phyloP scores from a whole-genome alignment of 2,888 invertebrate species.

The Branchinecta sandiegonensis region DNA sequence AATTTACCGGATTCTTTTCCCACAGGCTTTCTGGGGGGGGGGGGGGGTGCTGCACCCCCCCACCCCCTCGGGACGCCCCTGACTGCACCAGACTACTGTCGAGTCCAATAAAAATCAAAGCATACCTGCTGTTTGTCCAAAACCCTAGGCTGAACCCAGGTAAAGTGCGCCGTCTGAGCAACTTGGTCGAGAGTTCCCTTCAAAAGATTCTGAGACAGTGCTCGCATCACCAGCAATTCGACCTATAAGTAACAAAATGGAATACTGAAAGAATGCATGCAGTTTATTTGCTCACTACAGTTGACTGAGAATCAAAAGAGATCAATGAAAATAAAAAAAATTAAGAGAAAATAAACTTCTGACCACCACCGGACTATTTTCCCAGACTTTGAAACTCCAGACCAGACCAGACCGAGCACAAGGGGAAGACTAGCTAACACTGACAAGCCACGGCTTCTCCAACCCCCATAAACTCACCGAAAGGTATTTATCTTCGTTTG shows the following conservation, averaged over 20 bases:
- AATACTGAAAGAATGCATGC: slow-evolving; percentile 4
- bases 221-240: slow-evolving; percentile 94
- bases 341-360: not conserved
- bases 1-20: too few species aligned
- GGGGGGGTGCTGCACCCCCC: too few species aligned
- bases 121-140: slow-evolving; percentile 48
- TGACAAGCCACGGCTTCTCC: too few species aligned
- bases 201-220: slow-evolving; percentile 81
- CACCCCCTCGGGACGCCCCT: too few species aligned
- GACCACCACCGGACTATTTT: too few species aligned
- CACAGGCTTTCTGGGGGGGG: too few species aligned
- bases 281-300: slow-evolving; percentile 26
- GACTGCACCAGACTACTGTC: not conserved
- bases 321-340: not conserved
- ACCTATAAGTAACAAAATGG: slow-evolving; percentile 44
- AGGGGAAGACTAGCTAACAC: too few species aligned
- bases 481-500: too few species aligned
- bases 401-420: too few species aligned
- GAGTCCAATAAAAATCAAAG: not conserved
- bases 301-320: not conserved
- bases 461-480: too few species aligned
- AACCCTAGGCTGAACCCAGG: slow-evolving; percentile 73
- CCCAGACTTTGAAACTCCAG: too few species aligned
- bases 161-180: slow-evolving; percentile 48
- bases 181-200: slow-evolving; percentile 92